Conservation (phyloP, 2,888 invertebrate species). For the Leptinotarsa tumamoca region DNA sequence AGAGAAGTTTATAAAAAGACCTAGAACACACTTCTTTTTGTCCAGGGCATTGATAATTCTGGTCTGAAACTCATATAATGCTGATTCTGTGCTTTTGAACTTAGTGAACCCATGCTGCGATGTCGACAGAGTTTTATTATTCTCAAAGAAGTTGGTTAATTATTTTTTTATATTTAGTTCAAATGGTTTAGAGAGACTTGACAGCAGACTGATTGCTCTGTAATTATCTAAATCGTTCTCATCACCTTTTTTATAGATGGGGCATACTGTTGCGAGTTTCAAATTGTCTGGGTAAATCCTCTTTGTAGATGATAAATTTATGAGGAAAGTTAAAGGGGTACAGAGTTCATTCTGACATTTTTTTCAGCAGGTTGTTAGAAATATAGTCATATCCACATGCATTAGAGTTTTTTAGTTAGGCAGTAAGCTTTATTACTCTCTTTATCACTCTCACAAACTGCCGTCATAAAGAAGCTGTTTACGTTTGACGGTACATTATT, state of each 20-base stretch:
- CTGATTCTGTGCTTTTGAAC: conserved; percentile 7
- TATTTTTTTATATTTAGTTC: conserved; percentile 23
- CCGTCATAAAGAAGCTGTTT: background rate
- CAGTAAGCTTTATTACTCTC: conserved; percentile 5
- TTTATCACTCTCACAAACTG: conserved; percentile 8
- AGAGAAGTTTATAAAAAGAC: background rate
- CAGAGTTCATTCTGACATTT: conserved; percentile 15
- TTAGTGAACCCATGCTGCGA: conserved; percentile 22
- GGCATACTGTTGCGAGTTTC: conserved; percentile 17
- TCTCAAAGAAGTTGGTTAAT: conserved; percentile 7
- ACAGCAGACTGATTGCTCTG: conserved; percentile 20
- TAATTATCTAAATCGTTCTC: conserved; percentile 12
- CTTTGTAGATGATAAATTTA: conserved; percentile 17
- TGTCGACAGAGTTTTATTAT: conserved; percentile 7
- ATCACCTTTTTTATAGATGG: conserved; percentile 17
- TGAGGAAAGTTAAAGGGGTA: conserved; percentile 15
- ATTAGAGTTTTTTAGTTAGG: conserved; percentile 18
- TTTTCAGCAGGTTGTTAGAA: conserved; percentile 18
- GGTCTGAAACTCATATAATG: conserved; percentile 13
- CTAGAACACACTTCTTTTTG: background rate
- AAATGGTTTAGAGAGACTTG: conserved; percentile 23
- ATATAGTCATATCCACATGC: conserved; percentile 21
- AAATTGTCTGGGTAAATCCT: conserved; percentile 18
- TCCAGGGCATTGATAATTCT: conserved; percentile 9
- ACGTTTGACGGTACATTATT: no score